Evolutionary conservation across 2,888 invertebrate genomes (phyloP), one percentile per base, ranked within the genome.

Genomic region (Acanthosepion lycidas): DNA sequence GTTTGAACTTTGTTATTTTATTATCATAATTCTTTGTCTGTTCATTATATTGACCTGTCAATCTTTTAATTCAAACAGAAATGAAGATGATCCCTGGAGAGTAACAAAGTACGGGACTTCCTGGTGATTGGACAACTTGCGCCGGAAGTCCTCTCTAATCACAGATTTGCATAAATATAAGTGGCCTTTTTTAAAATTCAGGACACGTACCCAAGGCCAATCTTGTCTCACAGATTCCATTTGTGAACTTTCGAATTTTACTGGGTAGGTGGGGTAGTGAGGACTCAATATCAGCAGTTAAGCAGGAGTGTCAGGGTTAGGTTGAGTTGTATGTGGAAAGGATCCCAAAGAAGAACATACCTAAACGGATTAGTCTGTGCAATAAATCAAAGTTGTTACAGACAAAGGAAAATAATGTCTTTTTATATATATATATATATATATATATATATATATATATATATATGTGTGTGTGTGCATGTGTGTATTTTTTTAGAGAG

Each of bases 121-220:
- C 78, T 78, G 78, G 15, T 15, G 78, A 78, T 78, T n/a, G n/a
- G 78, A n/a, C 78, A n/a, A 78, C 78, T 33, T 78, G n/a, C 33
- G n/a, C n/a, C 78, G 78, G 78, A 78, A 78, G n/a, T n/a, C 78
- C n/a, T 78, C n/a, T n/a, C 78, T 78, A 78, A 78, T 78, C 78
- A 33, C 78, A n/a, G 78, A 78, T 78, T 78, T 78, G 78, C 78
- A 78, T 78, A 78, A 78, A 78, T 78, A 78, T 78, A n/a, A 78
- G 78, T 15, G 78, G 78, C 78, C 78, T 78, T 78, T 78, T 78
- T 78, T 78, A 78, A 78, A 78, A 78, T 78, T 78, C 78, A 78
- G 78, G 78, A 78, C 78, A 78, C 78, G 78, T 78, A 78, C n/a
- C 78, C n/a, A 78, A n/a, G 78, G 2, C 78, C 78, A 78, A 78